phyloP scores from a whole-genome alignment of 2,113 vertebrate species.

The Ammodytes dubius region DNA sequence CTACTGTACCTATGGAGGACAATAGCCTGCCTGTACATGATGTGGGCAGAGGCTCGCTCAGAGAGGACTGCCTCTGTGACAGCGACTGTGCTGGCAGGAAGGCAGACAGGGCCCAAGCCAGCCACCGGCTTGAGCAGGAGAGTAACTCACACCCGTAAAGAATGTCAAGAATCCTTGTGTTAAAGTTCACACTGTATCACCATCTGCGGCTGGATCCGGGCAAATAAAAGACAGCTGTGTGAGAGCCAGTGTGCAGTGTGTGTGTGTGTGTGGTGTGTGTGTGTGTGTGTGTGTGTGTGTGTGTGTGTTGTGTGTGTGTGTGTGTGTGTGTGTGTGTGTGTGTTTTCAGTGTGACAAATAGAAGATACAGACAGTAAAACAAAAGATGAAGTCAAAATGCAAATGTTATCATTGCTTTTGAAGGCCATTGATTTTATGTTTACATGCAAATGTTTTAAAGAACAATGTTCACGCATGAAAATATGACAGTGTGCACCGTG shows the following conservation, averaged over 20 bases:
- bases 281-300: slow-evolving; percentile 8
- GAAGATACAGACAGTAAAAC: not conserved
- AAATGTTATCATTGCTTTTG: slow-evolving; percentile 8
- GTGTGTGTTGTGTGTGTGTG: not conserved
- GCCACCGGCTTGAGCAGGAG: slow-evolving; percentile 46
- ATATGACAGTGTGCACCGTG: not conserved
- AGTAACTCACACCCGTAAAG: slow-evolving; percentile 75
- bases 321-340: not conserved
- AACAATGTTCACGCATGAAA: not conserved
- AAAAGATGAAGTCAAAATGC: not conserved
- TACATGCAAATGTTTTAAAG: not conserved
- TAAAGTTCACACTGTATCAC: slow-evolving; percentile 79
- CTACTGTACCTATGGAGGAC: slow-evolving; percentile 43
- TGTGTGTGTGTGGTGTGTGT: not conserved
- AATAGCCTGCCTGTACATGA: slow-evolving; percentile 43
- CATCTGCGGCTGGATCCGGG: slow-evolving; percentile 71
- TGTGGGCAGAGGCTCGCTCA: not conserved
- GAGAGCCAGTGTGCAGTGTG: not conserved
- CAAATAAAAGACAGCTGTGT: slow-evolving; percentile 81
- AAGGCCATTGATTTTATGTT: not conserved
- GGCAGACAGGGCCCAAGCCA: slow-evolving; percentile 33
- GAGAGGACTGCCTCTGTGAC: slow-evolving; percentile 49
- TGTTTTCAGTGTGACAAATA: not conserved
- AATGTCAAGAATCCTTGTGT: slow-evolving; percentile 82
- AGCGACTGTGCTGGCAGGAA: slow-evolving; percentile 58